Base-by-base conservation (phyloP, 2,888 invertebrate genomes). In the Drosophila stalkeri region DNA sequence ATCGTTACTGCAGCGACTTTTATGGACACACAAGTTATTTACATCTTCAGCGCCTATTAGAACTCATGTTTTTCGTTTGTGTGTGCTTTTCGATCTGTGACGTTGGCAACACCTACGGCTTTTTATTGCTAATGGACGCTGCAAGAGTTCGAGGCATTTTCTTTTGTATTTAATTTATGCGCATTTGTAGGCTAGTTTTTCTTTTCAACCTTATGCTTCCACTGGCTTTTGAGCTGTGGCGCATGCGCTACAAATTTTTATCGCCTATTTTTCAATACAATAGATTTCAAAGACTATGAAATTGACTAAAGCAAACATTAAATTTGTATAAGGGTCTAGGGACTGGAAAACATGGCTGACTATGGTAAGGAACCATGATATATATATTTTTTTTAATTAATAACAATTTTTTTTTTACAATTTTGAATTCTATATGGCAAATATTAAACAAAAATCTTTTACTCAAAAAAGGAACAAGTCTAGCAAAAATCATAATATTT, bases 81-180 rank as follows among this genome's bases (percentile, higher is more conserved):
- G 16, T 35, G 14, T 35, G 57, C 37, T 55, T 33, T 43, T 37
- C 35, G 46, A 57, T 56, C 71, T 72, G 78, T 80, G 81, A 78
- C 63, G 82, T 73, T 71, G 82, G 56, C 68, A 79, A 83, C 83
- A 84, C 83, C 83, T 86, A 84, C 85, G 72, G 75, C 12, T 74
- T 76, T 76, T 84, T 71, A 76, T 60, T 60, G 67, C 56, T n/a
- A 33, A 43, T 54, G 27, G 37, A 64, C 70, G 41, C 56, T 14
- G 3, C 23, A 46, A 46, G 23, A 9, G 61, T 67, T 52, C 59
- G 49, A 55, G 23, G 27, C 63, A 55, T 72, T 79, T 79, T 72
- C 67, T 62, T 64, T 84, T 66, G 18, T 54, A 37, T 54, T 57
- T 82, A 82, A 84, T 82, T 80, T 84, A 84, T 84, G 84, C 71